Conservation (phyloP, 1,140 invertebrate species). For the Ooceraea biroi region DNA sequence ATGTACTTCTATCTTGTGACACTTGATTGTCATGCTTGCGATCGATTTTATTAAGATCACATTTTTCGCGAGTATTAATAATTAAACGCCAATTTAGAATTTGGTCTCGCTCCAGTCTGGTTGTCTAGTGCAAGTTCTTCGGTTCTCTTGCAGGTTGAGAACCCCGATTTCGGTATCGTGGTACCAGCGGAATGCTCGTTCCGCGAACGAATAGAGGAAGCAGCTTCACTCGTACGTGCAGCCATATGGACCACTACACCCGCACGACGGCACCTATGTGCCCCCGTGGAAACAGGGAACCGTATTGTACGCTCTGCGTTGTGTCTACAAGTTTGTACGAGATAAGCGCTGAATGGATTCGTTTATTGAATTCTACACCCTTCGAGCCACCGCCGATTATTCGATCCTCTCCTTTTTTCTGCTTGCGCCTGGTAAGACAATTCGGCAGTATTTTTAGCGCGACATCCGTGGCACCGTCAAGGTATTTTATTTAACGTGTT, state of each 20-base stretch:
- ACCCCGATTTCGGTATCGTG: conserved; percentile 32
- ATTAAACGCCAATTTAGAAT: background rate
- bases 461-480: too few relatives aligned
- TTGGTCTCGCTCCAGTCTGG: background rate
- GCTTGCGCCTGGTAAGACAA: background rate
- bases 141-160: conserved; percentile 25
- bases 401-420: conserved; percentile 2
- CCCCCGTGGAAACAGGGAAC: conserved; percentile 48
- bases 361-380: conserved; percentile 82
- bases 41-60: too few relatives aligned
- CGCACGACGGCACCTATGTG: conserved; percentile 1
- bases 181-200: conserved; percentile 34
- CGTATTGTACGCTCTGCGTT: conserved; percentile 62
- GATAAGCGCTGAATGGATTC: conserved; percentile 82
- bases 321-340: conserved; percentile 79
- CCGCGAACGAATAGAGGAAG: conserved; percentile 45
- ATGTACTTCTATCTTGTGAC: too few relatives aligned
- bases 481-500: too few relatives aligned
- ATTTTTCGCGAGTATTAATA: too few relatives aligned
- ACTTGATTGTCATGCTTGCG: too few relatives aligned
- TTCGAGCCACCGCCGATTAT: conserved; percentile 49
- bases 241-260: conserved; percentile 8
- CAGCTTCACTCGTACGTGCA: conserved; percentile 3
- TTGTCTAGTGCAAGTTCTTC: background rate
- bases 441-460: background rate